phyloP scores from a whole-genome alignment of 2,888 invertebrate species.

The Drosophila recens region DNA sequence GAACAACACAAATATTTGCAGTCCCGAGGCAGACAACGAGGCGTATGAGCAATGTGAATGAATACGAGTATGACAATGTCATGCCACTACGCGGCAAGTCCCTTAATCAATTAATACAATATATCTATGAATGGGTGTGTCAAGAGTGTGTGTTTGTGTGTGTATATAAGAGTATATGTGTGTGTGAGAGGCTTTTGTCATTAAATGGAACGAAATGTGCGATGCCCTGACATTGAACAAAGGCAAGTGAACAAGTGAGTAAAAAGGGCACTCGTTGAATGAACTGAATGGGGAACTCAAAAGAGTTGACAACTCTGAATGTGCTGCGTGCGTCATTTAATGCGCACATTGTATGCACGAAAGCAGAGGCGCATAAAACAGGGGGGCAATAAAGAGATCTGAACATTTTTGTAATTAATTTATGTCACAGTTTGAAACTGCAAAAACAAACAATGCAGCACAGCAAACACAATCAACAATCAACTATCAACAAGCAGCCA shows the following conservation, averaged over 20 bases:
- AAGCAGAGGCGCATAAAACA: neutral
- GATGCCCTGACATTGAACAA: conserved; percentile 21
- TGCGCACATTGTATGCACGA: conserved; percentile 32
- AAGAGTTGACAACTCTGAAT: conserved; percentile 30
- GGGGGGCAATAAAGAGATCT: neutral
- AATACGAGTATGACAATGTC: conserved; percentile 29
- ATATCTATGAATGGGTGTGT: conserved; percentile 18
- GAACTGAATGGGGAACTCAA: conserved; percentile 17
- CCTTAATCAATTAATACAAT: conserved; percentile 66
- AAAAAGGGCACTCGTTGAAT: conserved; percentile 14
- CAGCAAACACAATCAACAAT: conserved; percentile 43
- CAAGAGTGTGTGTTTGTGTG: neutral
- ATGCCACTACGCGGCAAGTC: conserved; percentile 31
- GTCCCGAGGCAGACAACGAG: conserved; percentile 14
- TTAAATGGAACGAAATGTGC: conserved; percentile 23
- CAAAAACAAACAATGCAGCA: conserved; percentile 47
- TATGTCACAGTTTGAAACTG: conserved; percentile 40
- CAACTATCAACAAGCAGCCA: conserved; percentile 35
- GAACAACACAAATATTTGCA: conserved; percentile 42
- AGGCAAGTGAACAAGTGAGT: conserved; percentile 16
- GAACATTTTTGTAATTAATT: conserved; percentile 57
- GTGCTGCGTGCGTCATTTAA: conserved; percentile 52
- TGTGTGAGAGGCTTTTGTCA: conserved; percentile 41
- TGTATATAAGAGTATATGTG: conserved; percentile 2
- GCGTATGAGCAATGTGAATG: conserved; percentile 40